These are phyloP conservation scores for Mesorhabditis sp. DNA, from an alignment of 2,888 invertebrate species.

Conservation along the genomic window DNA sequence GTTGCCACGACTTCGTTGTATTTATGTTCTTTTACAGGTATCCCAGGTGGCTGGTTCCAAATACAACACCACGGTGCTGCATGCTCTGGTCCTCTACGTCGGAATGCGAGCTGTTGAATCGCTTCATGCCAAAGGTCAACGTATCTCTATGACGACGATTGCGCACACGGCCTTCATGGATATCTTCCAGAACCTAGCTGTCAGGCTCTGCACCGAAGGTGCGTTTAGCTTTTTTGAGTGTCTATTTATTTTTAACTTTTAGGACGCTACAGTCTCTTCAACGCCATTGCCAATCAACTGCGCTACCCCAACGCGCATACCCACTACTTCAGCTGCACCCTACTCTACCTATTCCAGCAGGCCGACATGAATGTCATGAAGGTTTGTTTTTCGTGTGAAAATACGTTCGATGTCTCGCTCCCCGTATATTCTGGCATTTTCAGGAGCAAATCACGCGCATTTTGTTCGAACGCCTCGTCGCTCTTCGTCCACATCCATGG, in stretches of 20 bases:
- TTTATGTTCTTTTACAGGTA: slow-evolving; percentile 62
- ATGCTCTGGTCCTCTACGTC: slow-evolving; percentile 92
- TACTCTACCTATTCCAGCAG: slow-evolving; percentile 85
- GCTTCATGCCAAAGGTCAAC: slow-evolving; percentile 83
- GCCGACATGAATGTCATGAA: slow-evolving; percentile 95
- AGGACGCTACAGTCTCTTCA: slow-evolving; percentile 86
- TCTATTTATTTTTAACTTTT: slow-evolving; percentile 3
- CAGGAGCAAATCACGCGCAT: slow-evolving; percentile 66
- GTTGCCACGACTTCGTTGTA: slow-evolving; percentile 15
- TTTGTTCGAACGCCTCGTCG: slow-evolving; percentile 89
- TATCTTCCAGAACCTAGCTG: slow-evolving; percentile 97
- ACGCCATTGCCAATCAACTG: slow-evolving; percentile 96
- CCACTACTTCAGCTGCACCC: slow-evolving; percentile 96
- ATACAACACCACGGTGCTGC: slow-evolving; percentile 93
- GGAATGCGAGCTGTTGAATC: slow-evolving; percentile 84
- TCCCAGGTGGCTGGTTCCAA: slow-evolving; percentile 74
- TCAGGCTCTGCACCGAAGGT: slow-evolving; percentile 95
- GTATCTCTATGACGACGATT: slow-evolving; percentile 94
- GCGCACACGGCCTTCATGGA: slow-evolving; percentile 99
- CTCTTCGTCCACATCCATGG: slow-evolving; percentile 98
- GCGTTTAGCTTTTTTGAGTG: slow-evolving; percentile 56
- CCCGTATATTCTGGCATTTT: slow-evolving; percentile 12
- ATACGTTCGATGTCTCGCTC: neutral
- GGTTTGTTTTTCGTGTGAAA: slow-evolving; percentile 63
- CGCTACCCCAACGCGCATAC: slow-evolving; percentile 99